Evolutionary conservation across 2,797 vertebrate species (phyloP).

Genomic region (Chaetodon trifasciatus): DNA sequence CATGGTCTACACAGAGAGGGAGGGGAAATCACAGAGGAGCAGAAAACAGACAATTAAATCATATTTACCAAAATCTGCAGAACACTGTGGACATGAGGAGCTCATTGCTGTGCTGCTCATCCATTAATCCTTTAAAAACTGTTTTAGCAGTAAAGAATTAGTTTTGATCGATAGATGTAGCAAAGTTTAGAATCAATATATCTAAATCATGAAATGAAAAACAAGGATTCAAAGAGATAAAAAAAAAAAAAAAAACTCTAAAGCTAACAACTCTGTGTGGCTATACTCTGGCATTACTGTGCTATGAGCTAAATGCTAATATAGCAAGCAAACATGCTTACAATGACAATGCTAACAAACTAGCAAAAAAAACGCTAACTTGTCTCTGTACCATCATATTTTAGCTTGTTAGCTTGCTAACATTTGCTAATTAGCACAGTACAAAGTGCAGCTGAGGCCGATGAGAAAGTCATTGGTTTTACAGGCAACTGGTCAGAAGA

Average conservation of each 20-base stretch:
- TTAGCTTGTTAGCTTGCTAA: not conserved
- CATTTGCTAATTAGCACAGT: constrained; percentile 1
- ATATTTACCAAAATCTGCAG: constrained; percentile 17
- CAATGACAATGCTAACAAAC: not conserved
- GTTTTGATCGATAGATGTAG: not conserved
- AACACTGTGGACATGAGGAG: not conserved
- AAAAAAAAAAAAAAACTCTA: not conserved
- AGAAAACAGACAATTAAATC: constrained; percentile 33
- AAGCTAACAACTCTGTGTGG: not conserved
- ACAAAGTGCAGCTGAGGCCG: not conserved
- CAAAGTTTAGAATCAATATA: not conserved
- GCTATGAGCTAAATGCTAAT: not conserved
- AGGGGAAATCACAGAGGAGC: constrained; percentile 37
- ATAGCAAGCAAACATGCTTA: not conserved
- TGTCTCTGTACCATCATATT: not conserved
- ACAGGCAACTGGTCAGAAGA: not conserved
- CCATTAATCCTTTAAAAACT: not conserved
- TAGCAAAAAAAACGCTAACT: not conserved
- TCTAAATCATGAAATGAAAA: not conserved
- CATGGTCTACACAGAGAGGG: constrained; percentile 90
- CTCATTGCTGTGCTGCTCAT: not conserved
- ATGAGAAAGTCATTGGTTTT: not conserved
- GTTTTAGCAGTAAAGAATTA: not conserved
- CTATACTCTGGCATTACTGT: too few species aligned
- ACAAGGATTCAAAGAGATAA: not conserved